Evolutionary conservation across 1,140 invertebrate species (phyloP).

Genomic region (Lordiphosa mommai): DNA sequence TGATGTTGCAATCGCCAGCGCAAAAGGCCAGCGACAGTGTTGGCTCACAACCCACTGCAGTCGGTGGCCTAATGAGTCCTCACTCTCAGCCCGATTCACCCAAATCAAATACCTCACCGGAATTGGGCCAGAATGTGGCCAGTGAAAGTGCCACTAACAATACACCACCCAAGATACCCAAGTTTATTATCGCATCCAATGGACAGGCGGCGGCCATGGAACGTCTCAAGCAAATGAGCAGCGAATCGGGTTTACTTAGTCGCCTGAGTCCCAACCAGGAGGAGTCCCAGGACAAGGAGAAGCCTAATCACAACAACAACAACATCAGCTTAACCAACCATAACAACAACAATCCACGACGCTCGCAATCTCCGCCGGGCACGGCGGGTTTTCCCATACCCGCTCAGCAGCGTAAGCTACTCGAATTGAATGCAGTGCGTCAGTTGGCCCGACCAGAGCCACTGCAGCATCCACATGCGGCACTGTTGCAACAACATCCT

Average conservation of each 20-base stretch:
- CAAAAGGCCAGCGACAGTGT: slow-evolving; percentile 61
- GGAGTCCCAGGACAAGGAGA: slow-evolving; percentile 48
- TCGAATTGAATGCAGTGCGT: slow-evolving; percentile 52
- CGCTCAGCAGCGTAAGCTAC: slow-evolving; percentile 56
- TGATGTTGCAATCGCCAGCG: slow-evolving; percentile 78
- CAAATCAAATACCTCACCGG: slow-evolving; percentile 70
- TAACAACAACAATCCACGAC: slow-evolving; percentile 11
- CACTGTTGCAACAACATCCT: slow-evolving; percentile 70
- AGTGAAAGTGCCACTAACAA: slow-evolving; percentile 8
- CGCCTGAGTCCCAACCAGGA: slow-evolving; percentile 61
- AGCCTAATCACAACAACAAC: slow-evolving; percentile 40
- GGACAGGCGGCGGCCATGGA: slow-evolving; percentile 48
- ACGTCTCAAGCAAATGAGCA: slow-evolving; percentile 74
- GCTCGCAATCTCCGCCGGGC: slow-evolving; percentile 41
- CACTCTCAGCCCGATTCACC: slow-evolving; percentile 76
- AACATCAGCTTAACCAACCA: slow-evolving; percentile 11
- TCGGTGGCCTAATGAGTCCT: slow-evolving; percentile 69
- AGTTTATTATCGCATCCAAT: slow-evolving; percentile 63
- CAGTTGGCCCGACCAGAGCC: slow-evolving; percentile 68
- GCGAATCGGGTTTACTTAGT: slow-evolving; percentile 56
- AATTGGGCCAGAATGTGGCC: slow-evolving; percentile 27
- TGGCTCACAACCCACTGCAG: slow-evolving; percentile 39
- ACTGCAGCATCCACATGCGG: slow-evolving; percentile 72
- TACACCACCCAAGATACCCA: slow-evolving; percentile 58
- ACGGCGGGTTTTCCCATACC: slow-evolving; percentile 33